phyloP scores from a whole-genome alignment of 2,888 invertebrate species.

The Chrysodeixis includens region DNA sequence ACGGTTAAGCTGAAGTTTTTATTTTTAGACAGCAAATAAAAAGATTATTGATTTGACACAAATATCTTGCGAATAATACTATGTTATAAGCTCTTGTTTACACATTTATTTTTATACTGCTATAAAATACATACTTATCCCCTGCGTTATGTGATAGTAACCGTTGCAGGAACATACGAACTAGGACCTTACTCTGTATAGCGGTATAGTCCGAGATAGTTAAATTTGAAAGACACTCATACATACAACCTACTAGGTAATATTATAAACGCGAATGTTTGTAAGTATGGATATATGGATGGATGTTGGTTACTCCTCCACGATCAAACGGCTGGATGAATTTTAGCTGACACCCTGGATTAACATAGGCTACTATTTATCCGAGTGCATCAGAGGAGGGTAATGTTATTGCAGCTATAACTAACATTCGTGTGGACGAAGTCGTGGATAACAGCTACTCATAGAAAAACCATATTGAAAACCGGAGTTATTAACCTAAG shows the following conservation, averaged over 20 bases:
- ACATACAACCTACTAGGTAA: no score
- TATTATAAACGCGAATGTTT: no score
- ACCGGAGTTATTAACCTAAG: not conserved
- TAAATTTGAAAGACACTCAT: not conserved
- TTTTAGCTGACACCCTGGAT: no score
- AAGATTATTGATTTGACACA: constrained; percentile 3
- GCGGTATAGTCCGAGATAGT: not conserved
- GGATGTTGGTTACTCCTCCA: no score
- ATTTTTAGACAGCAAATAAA: constrained; percentile 6
- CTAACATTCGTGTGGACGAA: no score
- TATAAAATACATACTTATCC: constrained; percentile 1
- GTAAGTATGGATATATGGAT: no score
- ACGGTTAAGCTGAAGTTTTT: constrained; percentile 7
- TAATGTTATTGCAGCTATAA: no score
- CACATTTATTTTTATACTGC: not conserved
- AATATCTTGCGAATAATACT: constrained; percentile 7
- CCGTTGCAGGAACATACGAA: not conserved
- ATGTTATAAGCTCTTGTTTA: not conserved
- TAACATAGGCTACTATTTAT: no score
- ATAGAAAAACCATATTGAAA: not conserved
- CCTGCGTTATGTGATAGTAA: not conserved
- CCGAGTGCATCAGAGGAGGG: no score
- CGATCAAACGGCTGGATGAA: no score
- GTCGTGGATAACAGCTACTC: no score
- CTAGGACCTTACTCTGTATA: not conserved